Evolutionary conservation across 2,113 vertebrate genomes (phyloP).

Genomic region (Acrocephalus arundinaceus): DNA sequence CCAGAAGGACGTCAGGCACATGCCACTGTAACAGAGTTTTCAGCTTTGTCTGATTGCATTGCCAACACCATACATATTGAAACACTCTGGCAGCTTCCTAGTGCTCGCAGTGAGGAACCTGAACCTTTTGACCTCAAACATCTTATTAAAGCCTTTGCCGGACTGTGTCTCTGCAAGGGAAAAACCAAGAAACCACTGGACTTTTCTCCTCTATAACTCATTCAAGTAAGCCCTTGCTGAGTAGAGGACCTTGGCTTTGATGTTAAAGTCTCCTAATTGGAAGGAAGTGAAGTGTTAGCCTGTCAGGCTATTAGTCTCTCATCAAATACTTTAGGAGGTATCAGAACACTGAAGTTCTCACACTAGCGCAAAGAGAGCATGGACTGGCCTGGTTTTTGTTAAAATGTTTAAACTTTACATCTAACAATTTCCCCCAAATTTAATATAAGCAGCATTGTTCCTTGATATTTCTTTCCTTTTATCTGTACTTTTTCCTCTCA

Average conservation of each 20-base stretch:
- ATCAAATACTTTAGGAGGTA: slow-evolving; percentile 90
- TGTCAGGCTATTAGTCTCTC: slow-evolving; percentile 92
- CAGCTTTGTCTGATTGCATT: slow-evolving; percentile 67
- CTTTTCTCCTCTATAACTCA: slow-evolving; percentile 86
- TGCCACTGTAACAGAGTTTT: slow-evolving; percentile 58
- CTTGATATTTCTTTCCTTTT: slow-evolving; percentile 48
- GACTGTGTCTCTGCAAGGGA: slow-evolving; percentile 59
- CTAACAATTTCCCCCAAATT: slow-evolving; percentile 34
- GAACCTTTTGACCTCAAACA: slow-evolving; percentile 80
- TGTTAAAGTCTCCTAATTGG: slow-evolving; percentile 95
- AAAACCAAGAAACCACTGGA: slow-evolving; percentile 72
- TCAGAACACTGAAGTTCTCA: slow-evolving; percentile 84
- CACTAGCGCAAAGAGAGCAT: slow-evolving; percentile 74
- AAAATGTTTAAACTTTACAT: slow-evolving; percentile 76
- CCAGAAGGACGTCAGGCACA: slow-evolving; percentile 59
- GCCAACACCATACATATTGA: slow-evolving; percentile 79
- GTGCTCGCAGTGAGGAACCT: slow-evolving; percentile 74
- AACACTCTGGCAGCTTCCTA: slow-evolving; percentile 79
- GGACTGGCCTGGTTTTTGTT: slow-evolving; percentile 84
- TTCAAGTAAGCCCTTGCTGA: slow-evolving; percentile 82
- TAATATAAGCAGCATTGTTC: slow-evolving; percentile 48
- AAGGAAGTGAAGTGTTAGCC: slow-evolving; percentile 97
- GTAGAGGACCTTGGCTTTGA: slow-evolving; percentile 87
- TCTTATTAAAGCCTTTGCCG: slow-evolving; percentile 82
- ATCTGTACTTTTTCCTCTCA: background rate